phyloP scores from a whole-genome alignment of 2,797 vertebrate species.

The Zonotrichia albicollis region DNA sequence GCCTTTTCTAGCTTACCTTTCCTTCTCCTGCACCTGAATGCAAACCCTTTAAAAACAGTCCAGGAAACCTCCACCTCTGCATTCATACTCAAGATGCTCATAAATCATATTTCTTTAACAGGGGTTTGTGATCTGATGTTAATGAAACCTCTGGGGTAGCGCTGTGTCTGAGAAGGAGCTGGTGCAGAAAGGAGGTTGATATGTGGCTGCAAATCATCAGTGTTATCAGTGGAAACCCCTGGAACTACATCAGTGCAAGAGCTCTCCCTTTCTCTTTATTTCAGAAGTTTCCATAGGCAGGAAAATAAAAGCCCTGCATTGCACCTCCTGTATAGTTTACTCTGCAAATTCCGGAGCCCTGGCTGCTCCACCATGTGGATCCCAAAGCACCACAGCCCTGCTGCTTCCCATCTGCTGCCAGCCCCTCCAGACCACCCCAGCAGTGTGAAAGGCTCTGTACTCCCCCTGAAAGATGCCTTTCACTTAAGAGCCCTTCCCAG shows the following conservation, averaged over 20 bases:
- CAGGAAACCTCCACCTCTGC: background rate
- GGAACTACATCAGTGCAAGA: background rate
- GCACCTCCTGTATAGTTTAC: background rate
- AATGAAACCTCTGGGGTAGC: background rate
- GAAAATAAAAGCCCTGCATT: background rate
- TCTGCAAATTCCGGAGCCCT: background rate
- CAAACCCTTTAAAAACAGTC: background rate
- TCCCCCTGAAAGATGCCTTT: background rate
- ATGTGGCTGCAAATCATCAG: background rate
- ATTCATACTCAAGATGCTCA: background rate
- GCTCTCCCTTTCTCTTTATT: background rate
- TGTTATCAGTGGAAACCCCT: slow-evolving; percentile 22
- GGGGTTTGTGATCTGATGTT: background rate
- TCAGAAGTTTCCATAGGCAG: slow-evolving; percentile 4
- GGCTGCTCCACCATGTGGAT: background rate
- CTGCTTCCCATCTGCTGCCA: background rate
- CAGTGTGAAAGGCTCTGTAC: background rate
- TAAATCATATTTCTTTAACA: background rate
- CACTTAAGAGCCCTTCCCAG: background rate
- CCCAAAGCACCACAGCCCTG: background rate
- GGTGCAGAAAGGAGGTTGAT: background rate
- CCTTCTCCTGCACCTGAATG: background rate
- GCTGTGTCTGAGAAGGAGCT: background rate
- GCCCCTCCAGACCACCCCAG: background rate
- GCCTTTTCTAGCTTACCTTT: background rate